Conservation (phyloP, 1,140 invertebrate genomes). For the Drosophila tani region DNA sequence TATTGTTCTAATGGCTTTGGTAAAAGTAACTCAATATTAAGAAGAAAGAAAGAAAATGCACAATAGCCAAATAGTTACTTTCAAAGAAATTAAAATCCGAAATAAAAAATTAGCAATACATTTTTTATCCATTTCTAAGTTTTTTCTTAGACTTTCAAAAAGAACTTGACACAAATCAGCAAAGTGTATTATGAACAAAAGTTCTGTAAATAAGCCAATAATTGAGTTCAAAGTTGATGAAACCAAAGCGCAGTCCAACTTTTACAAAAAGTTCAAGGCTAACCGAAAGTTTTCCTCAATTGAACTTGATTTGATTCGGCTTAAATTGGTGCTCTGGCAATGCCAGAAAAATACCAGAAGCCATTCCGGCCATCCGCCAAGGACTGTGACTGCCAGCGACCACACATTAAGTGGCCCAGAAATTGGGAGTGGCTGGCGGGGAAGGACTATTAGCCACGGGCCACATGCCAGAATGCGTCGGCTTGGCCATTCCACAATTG, state of each 20-base stretch:
- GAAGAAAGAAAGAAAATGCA: background rate
- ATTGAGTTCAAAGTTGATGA: slow-evolving; percentile 8
- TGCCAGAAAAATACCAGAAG: slow-evolving; percentile 10
- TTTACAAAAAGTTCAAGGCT: slow-evolving; percentile 23
- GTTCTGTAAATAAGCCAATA: background rate
- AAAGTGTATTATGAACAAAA: background rate
- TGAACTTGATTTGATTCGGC: slow-evolving; percentile 21
- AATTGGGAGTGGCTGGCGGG: background rate
- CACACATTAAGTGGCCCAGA: slow-evolving; percentile 43
- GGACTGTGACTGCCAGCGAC: slow-evolving; percentile 21
- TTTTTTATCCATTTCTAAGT: background rate
- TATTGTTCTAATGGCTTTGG: too few relatives aligned
- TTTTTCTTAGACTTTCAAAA: background rate
- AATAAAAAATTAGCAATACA: background rate
- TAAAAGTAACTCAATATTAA: background rate
- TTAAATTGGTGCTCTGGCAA: background rate
- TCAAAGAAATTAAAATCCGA: background rate
- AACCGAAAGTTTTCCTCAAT: background rate
- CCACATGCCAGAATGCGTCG: slow-evolving; percentile 4
- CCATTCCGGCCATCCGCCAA: slow-evolving; percentile 10
- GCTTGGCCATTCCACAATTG: slow-evolving; percentile 36
- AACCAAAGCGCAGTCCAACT: background rate
- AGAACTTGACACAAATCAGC: background rate
- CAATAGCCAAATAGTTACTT: background rate
- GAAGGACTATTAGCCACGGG: slow-evolving; percentile 23